A percentile compares a stretch with the other conserved stretches of the same genome.
Evolutionary conservation across 1,140 invertebrate species (phyloP).

Genomic region (Drosophila subobscura): DNA sequence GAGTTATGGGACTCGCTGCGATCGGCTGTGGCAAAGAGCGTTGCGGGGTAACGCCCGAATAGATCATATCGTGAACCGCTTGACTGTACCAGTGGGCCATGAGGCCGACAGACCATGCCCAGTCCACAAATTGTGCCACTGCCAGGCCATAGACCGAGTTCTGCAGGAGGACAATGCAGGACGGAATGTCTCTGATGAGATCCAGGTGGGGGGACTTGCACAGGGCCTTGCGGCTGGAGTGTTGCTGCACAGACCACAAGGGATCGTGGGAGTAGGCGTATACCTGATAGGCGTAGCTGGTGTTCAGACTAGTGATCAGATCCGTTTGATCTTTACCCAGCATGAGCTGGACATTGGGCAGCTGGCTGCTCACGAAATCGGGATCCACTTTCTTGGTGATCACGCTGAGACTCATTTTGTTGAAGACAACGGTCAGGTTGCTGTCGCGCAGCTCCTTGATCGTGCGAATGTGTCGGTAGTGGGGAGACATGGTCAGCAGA

Average conservation of each 20-base stretch:
- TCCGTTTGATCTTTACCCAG: background rate
- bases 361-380: background rate
- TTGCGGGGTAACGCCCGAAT: background rate
- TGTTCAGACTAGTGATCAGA: slow-evolving; percentile 18
- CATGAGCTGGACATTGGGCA: slow-evolving; percentile 19
- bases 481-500: slow-evolving; percentile 22
- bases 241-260: slow-evolving; percentile 7
- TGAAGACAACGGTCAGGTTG: slow-evolving; percentile 18
- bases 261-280: background rate
- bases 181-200: background rate
- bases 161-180: background rate
- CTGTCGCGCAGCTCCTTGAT: slow-evolving; percentile 6
- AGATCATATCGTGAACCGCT: background rate
- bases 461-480: slow-evolving; percentile 4
- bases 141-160: slow-evolving; percentile 35
- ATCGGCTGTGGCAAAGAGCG: no score
- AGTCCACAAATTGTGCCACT: background rate
- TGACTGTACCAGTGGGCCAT: background rate
- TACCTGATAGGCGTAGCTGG: slow-evolving; percentile 39
- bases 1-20: background rate
- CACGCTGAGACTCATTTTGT: background rate
- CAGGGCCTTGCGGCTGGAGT: background rate
- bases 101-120: background rate
- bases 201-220: slow-evolving; percentile 16
- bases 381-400: slow-evolving; percentile 5